phyloP scores from a whole-genome alignment of 2,888 invertebrate genomes.

The Agonum fuliginosum region DNA sequence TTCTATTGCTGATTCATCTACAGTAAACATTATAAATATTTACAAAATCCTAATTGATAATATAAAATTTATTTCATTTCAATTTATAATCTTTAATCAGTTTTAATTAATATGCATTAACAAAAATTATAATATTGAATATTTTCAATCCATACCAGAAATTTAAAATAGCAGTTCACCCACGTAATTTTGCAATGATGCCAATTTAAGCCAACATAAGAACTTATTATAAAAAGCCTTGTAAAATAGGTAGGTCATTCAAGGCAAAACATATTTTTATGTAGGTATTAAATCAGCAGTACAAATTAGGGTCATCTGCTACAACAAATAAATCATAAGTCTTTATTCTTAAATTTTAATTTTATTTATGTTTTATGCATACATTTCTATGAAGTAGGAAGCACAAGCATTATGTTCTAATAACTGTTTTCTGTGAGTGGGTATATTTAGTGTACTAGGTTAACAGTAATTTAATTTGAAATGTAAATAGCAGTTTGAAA shows the following conservation, averaged over 20 bases:
- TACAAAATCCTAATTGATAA: neutral
- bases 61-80: neutral
- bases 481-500: neutral
- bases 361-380: neutral
- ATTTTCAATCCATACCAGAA: neutral
- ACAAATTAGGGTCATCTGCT: slow-evolving; percentile 21
- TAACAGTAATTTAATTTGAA: slow-evolving; percentile 18
- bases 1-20: neutral
- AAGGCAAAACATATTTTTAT: slow-evolving; percentile 38
- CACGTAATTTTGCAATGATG: neutral
- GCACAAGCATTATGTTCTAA: neutral
- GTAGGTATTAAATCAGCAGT: slow-evolving; percentile 14
- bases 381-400: slow-evolving; percentile 14
- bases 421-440: slow-evolving; percentile 1
- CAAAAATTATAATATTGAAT: neutral
- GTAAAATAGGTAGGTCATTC: slow-evolving; percentile 46
- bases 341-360: too few species aligned
- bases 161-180: neutral
- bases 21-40: too few species aligned
- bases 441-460: slow-evolving; percentile 9
- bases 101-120: neutral
- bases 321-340: neutral
- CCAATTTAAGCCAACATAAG: neutral
- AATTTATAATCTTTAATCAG: neutral
- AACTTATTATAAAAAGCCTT: neutral